Base-by-base conservation (phyloP, 2,888 invertebrate genomes). In the Drosophila birchii region DNA sequence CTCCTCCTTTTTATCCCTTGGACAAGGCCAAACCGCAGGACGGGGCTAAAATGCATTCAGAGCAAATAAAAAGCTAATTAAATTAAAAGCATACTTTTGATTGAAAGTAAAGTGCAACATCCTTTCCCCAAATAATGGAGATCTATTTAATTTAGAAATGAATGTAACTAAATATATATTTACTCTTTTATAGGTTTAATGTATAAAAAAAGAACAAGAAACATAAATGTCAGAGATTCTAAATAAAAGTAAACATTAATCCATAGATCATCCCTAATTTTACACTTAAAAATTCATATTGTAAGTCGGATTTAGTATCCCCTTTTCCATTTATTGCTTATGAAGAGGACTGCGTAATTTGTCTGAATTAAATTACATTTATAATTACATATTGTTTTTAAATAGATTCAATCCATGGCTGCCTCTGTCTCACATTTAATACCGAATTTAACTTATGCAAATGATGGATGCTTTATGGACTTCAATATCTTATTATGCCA, bases 61-160 rank as follows among this genome's bases (percentile, higher is more conserved):
- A 67, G 39, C 71, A 77, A 84, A 82, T 84, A 83, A 80, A 88
- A 88, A 82, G 75, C 88, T 84, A 88, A 84, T 84, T 84, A 86
- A 86, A 86, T 84, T 88, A 86, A 86, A 82, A 86, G 86, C 88
- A 75, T 67, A 76, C 75, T 86, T 79, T 67, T 64, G 61, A 78
- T 80, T 61, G 75, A 75, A 83, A 76, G 69, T 84, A 82, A 78
- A 86, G 69, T 74, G 64, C 77, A 51, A n/a, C 59, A 14, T 23
- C 12, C 34, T 16, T 14, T 9, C 8, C 58, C 18, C 8, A 32
- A n/a, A 43, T 26, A 36, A 26, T 12, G 5, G 7, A 26, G 26
- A 26, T 49, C 4, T 43, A 34, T 49, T 63, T 63, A 47, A 63
- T 64, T 63, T 63, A 7, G 18, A 41, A 34, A 0, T 1, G 11